Base-by-base conservation (phyloP, 2,888 invertebrate species). In the Brenthis ino region DNA sequence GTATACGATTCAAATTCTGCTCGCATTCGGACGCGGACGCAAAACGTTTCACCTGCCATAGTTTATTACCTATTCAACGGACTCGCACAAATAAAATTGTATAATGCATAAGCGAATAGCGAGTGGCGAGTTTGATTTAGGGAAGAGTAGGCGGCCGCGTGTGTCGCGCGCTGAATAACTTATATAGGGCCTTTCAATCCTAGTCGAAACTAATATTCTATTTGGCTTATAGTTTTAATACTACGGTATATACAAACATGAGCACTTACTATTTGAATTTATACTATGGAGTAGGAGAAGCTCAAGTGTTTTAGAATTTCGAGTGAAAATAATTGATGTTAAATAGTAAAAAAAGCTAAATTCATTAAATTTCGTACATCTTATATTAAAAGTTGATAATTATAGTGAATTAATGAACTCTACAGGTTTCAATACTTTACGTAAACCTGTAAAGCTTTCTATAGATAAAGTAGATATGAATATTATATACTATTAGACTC, bases 1-100 rank as follows among this genome's bases (percentile, higher is more conserved):
- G 88, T 85, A 80, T 85, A 84, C 81, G 83, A 83, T 89, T 85
- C 84, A 82, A 87, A 89, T 88, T 89, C 88, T 77, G 81, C 77
- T 79, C 85, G 84, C 86, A 86, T 86, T 83, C 84, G 83, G 84
- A 86, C 85, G 84, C 83, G 83, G 84, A 86, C 85, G 84, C 84
- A 81, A 84, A 86, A 82, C 86, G 85, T 89, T 90, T 88, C 88
- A 91, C 91, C 91, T 89, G 91, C 86, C 85, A 89, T 87, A 89
- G 88, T 91, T 91, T 92, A 91, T 93, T 89, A 92, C 89, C 91
- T 91, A 93, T 93, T 93, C 93, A 92, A 85, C 88, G 86, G 85
- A 87, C 88, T 91, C 88, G 89, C 87, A 91, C 93, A 93, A 93
- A 93, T 93, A 93, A 93, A 93, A 93, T 92, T 93, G 91, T 93